A percentile compares a stretch with the other conserved stretches of the same genome.
Evolutionary conservation across 2,888 invertebrate species (phyloP).

Genomic region (Rhagium mordax): DNA sequence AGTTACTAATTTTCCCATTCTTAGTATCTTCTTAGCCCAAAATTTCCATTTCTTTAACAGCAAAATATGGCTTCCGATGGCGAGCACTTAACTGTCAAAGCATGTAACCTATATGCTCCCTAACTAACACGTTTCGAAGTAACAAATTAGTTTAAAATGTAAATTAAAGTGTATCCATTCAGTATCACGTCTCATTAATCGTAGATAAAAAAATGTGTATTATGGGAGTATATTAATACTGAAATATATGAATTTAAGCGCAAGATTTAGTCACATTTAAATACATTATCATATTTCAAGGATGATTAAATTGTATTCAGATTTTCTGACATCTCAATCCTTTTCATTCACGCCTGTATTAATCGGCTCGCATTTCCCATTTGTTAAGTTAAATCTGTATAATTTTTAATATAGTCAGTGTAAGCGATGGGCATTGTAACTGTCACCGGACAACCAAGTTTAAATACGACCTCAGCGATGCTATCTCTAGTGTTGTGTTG

Average conservation of each 20-base stretch:
- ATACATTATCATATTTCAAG: slow-evolving; percentile 64
- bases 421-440: slow-evolving; percentile 60
- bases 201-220: slow-evolving; percentile 23
- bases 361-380: slow-evolving; percentile 56
- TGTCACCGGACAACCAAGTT: slow-evolving; percentile 57
- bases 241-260: slow-evolving; percentile 59
- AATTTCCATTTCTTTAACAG: no score
- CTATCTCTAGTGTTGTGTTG: slow-evolving; percentile 54
- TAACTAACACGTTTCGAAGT: not conserved
- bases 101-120: no score
- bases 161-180: slow-evolving; percentile 13
- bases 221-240: slow-evolving; percentile 27
- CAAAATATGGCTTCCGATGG: no score
- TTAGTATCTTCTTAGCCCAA: no score
- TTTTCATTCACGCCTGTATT: slow-evolving; percentile 56
- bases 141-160: slow-evolving; percentile 23
- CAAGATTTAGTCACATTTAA: slow-evolving; percentile 62
- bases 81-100: no score
- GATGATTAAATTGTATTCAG: slow-evolving; percentile 63
- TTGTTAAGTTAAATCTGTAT: slow-evolving; percentile 59
- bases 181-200: slow-evolving; percentile 23
- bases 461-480: slow-evolving; percentile 57
- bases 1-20: no score
- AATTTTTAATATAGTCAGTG: slow-evolving; percentile 63
- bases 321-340: slow-evolving; percentile 59